Percentiles rank a stretch among this genome's conserved stretches.
phyloP scores from a whole-genome alignment of 2,797 vertebrate genomes.

The Onychomys leucogaster region DNA sequence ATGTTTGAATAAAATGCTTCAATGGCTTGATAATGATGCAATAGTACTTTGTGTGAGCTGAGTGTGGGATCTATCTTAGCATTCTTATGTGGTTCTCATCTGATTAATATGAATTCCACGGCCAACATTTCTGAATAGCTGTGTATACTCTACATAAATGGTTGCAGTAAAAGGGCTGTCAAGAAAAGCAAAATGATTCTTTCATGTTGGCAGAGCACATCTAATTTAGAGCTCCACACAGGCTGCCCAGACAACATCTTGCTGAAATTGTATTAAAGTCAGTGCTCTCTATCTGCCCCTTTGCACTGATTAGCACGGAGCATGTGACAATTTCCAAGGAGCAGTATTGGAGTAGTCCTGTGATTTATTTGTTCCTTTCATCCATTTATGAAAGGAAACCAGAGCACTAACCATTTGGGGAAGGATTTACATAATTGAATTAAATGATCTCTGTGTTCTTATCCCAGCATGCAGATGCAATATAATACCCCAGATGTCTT shows the following conservation, averaged over 20 bases:
- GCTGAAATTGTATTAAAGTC: slow-evolving; percentile 56
- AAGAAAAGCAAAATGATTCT: slow-evolving; percentile 38
- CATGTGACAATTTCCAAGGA: slow-evolving; percentile 49
- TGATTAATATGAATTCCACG: slow-evolving; percentile 80
- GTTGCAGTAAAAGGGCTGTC: slow-evolving; percentile 67
- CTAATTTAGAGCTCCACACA: neutral
- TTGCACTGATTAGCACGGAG: slow-evolving; percentile 1
- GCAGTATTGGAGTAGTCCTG: slow-evolving; percentile 42
- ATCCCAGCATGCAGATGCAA: slow-evolving; percentile 38
- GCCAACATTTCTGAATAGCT: slow-evolving; percentile 76
- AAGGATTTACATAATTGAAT: slow-evolving; percentile 80
- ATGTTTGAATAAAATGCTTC: slow-evolving; percentile 73
- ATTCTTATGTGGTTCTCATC: slow-evolving; percentile 71
- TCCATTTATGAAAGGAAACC: slow-evolving; percentile 73
- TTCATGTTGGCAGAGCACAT: slow-evolving; percentile 59
- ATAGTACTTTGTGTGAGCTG: slow-evolving; percentile 45
- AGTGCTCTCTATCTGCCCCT: neutral
- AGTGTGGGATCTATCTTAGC: slow-evolving; percentile 62
- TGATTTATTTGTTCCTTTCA: slow-evolving; percentile 77
- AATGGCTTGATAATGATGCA: slow-evolving; percentile 37
- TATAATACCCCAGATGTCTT: slow-evolving; percentile 29
- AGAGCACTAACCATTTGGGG: slow-evolving; percentile 63
- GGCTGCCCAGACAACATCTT: neutral
- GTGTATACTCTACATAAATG: slow-evolving; percentile 69
- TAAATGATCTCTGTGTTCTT: slow-evolving; percentile 69